Evolutionary conservation across 2,113 vertebrate genomes (phyloP), one percentile per base, ranked within the genome.

Genomic region (Ophiodon elongatus): DNA sequence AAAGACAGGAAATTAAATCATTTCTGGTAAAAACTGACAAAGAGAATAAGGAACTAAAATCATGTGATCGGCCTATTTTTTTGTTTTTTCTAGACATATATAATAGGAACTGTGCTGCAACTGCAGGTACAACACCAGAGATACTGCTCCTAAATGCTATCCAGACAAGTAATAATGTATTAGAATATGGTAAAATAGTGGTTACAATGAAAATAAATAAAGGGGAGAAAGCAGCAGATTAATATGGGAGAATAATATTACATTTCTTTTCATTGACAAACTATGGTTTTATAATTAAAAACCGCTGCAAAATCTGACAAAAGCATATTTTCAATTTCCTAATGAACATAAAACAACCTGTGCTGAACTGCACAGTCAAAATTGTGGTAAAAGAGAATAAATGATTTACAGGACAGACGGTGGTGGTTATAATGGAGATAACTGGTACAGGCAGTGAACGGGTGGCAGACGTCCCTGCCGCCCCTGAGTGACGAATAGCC

Each of bases 321-420:
- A 52, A 65, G 63, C 23, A 57, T 1, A 72, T 47, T 33, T 76
- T 43, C 4, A 52, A 29, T 54, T 60, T 62, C 59, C 9, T 9
- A 56, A 76, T 67, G 15, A 77, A 80, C 19, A 66, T 52, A 39
- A 79, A 79, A 74, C 11, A 5, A 70, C 76, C 9, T 69, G 57
- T 7, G 29, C n/a, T 37, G 27, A 81, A 81, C 35, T 15, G 9
- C 76, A 52, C 43, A 37, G 69, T 54, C 17, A 35, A 63, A 72
- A 74, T 56, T 31, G 81, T 29, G 23, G 72, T 25, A 17, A 73
- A 76, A 73, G 56, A 57, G 50, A 66, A 72, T 89, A 56, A 84
- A 89, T 83, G 39, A 89, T 91, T 89, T 64, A 88, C 59, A 76
- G 60, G 83, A 80, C 79, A 75, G 86, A 82, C 23, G 37, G 89